Percentiles rank a stretch among this genome's conserved stretches.
Conservation (phyloP, 1,140 invertebrate species). For the Aphidius ervi region DNA sequence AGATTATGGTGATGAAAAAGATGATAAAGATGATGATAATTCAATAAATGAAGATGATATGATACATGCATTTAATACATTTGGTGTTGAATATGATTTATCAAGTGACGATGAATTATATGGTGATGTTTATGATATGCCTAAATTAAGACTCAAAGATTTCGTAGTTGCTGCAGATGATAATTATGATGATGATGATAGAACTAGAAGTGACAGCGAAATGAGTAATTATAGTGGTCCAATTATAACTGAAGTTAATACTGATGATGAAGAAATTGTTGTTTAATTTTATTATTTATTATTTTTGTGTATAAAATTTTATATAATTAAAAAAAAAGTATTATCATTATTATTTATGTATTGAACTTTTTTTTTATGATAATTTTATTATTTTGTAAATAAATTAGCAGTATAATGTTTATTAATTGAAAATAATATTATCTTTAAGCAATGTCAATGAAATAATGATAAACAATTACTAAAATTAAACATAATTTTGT, state of each 20-base stretch:
- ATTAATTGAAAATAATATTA: too few species aligned
- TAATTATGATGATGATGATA: slow-evolving; percentile 27
- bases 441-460: too few species aligned
- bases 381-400: too few species aligned
- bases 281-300: background rate
- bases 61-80: slow-evolving; percentile 36
- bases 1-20: slow-evolving; percentile 55
- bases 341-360: too few species aligned
- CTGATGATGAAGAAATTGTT: slow-evolving; percentile 10
- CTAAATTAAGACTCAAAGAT: slow-evolving; percentile 26
- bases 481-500: too few species aligned
- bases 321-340: too few species aligned
- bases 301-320: background rate
- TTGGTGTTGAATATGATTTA: slow-evolving; percentile 33
- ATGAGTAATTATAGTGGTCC: slow-evolving; percentile 16
- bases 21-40: slow-evolving; percentile 30
- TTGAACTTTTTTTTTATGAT: too few species aligned
- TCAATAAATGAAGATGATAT: slow-evolving; percentile 40
- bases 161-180: too few species aligned
- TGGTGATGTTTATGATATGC: slow-evolving; percentile 51
- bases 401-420: too few species aligned
- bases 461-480: too few species aligned
- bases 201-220: slow-evolving; percentile 27
- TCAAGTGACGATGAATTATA: slow-evolving; percentile 35
- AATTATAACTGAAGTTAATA: background rate